These are phyloP conservation scores for Apamea monoglypha DNA, from an alignment of 2,888 invertebrate genomes.

Conservation along the genomic window DNA sequence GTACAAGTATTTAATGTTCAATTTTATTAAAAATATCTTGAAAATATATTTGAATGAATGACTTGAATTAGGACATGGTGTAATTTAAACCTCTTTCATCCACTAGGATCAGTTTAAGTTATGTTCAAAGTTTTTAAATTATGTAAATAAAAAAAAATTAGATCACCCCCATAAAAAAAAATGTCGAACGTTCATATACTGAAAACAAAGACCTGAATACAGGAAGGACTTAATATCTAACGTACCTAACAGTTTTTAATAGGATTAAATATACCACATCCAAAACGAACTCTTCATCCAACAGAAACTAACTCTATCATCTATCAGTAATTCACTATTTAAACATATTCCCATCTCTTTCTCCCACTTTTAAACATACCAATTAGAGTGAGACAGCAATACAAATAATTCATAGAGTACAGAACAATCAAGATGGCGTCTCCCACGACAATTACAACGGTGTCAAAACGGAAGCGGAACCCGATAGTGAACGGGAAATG, in stretches of 20 bases:
- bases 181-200: background rate
- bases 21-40: background rate
- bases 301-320: slow-evolving; percentile 58
- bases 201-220: background rate
- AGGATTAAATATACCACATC: slow-evolving; percentile 58
- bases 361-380: slow-evolving; percentile 39
- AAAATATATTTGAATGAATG: background rate
- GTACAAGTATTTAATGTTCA: background rate
- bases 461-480: slow-evolving; percentile 86
- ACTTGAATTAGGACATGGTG: background rate
- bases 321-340: slow-evolving; percentile 40
- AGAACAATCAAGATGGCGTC: slow-evolving; percentile 72
- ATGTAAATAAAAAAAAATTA: too few relatives aligned
- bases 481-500: slow-evolving; percentile 72
- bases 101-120: background rate
- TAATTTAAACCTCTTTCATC: background rate
- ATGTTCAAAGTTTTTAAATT: background rate
- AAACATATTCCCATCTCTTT: slow-evolving; percentile 69
- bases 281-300: slow-evolving; percentile 38
- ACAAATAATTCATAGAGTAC: slow-evolving; percentile 74
- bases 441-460: slow-evolving; percentile 85
- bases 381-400: slow-evolving; percentile 67
- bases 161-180: too few relatives aligned
- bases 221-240: background rate
- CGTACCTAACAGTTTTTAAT: background rate